Conservation (phyloP, 2,888 invertebrate genomes). For the Microplitis manilae region DNA sequence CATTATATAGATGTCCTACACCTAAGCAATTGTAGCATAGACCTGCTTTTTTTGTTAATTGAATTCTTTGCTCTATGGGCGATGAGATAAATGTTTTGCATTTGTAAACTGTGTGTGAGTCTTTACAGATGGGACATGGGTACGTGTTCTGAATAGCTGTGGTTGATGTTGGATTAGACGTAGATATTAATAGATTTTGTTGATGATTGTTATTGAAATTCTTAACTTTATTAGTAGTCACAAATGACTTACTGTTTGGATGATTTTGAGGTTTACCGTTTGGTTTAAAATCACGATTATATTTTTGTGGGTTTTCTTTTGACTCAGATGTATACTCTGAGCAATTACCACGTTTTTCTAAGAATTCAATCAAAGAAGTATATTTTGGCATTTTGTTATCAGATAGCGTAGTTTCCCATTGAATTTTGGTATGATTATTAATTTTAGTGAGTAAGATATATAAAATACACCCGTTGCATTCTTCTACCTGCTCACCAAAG, state of each 20-base stretch:
- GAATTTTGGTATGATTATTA: neutral
- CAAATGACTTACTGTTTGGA: no score
- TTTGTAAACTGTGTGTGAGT: conserved; percentile 17
- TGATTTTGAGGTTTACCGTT: no score
- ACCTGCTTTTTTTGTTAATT: neutral
- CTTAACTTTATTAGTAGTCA: neutral
- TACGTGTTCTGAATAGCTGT: neutral
- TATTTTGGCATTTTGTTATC: conserved; percentile 40
- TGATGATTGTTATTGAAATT: neutral
- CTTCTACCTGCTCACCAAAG: conserved; percentile 23
- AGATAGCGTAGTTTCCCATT: conserved; percentile 42
- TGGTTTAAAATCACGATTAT: neutral
- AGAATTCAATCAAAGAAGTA: conserved; percentile 34
- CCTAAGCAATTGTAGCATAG: conserved; percentile 24
- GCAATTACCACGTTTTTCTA: conserved; percentile 42
- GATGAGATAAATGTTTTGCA: neutral
- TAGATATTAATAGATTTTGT: neutral
- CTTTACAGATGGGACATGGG: conserved; percentile 14
- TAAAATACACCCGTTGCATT: conserved; percentile 32
- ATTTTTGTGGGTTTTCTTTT: neutral
- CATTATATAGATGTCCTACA: conserved; percentile 2
- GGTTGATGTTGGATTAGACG: neutral
- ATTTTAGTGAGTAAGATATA: conserved; percentile 33
- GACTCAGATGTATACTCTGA: conserved; percentile 2
- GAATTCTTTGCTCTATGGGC: neutral